Conservation (phyloP, 1,140 invertebrate species). For the Contarinia nasturtii region DNA sequence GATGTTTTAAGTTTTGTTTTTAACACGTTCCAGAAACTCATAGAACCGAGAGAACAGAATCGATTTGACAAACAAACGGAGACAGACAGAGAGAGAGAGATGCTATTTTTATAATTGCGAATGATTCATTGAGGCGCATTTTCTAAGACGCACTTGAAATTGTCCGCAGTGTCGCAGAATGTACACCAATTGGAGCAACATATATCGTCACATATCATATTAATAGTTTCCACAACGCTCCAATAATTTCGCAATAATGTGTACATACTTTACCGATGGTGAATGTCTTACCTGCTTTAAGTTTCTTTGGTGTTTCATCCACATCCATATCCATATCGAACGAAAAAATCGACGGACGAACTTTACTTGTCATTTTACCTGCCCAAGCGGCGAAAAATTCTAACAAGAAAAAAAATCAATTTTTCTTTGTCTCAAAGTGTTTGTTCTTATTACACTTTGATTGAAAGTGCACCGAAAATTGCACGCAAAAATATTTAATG, state of each 20-base stretch:
- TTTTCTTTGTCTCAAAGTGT: too few relatives aligned
- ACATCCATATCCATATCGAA: neutral
- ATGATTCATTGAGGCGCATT: neutral
- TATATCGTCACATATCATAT: neutral
- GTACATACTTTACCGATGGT: neutral
- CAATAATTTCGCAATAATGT: neutral
- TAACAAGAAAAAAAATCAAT: too few relatives aligned
- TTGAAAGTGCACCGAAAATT: too few relatives aligned
- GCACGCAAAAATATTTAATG: too few relatives aligned
- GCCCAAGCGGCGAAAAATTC: too few relatives aligned
- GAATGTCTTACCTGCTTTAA: neutral
- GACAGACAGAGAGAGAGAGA: too few relatives aligned
- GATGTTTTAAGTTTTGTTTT: too few relatives aligned
- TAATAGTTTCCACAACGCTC: neutral
- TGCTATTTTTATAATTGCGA: neutral
- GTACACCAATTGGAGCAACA: neutral
- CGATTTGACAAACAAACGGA: too few relatives aligned
- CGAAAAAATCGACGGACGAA: neutral
- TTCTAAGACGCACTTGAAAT: neutral
- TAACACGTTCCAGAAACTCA: too few relatives aligned
- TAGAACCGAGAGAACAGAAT: too few relatives aligned
- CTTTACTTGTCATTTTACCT: too few relatives aligned
- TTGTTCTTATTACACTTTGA: too few relatives aligned
- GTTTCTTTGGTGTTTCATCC: neutral
- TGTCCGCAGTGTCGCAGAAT: neutral